Evolutionary conservation across 1,140 invertebrate genomes (phyloP), one percentile per base, ranked within the genome.

Genomic region (Drosophila ficusphila): DNA sequence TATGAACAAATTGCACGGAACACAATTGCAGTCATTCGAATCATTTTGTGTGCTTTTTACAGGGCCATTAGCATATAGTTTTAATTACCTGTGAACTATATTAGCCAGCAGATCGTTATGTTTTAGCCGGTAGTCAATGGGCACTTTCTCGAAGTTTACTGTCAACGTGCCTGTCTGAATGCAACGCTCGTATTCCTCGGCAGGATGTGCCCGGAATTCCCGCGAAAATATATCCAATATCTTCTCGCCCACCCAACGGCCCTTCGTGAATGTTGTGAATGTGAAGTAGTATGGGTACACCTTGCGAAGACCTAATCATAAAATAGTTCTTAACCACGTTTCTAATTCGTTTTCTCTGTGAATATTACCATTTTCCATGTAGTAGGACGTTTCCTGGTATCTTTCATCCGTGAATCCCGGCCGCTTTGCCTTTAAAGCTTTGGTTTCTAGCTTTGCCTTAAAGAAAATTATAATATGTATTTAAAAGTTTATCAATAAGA

Each of bases 231-330:
- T 97, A 81, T 99, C 98, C 46, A 98, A 93, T 39, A 99, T 96
- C 86, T 96, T 96, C 90, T 98, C 96, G 8, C 98, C 98, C 8
- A 99, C 95, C 99, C 99, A 99, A 62, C 99, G 94, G 1, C 97
- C 97, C 93, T 99, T 99, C 14, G 97, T 98, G 93, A 98, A 98
- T 3, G 98, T 98, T 52, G 96, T 97, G 93, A 99, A 99, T 9
- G 97, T 98, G 92, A 98, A 99, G 92, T 98, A 98, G 93, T 99
- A 99, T 0, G 99, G 99, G 91, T 99, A 98, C 2, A 99, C 98
- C 94, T 99, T 99, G 60, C 99, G 94, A 62, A 99, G 94, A 77
- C 98, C 98, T 99, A 93, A 29, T 92, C 92, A 25, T 57, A 9
- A 48, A 19, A 6, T 16, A 8, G 47, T 56, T 56, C 4, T 31